phyloP scores from a whole-genome alignment of 30 jellyfish, hydroid and myxozoan species.

The Haliclystus octoradiatus region DNA sequence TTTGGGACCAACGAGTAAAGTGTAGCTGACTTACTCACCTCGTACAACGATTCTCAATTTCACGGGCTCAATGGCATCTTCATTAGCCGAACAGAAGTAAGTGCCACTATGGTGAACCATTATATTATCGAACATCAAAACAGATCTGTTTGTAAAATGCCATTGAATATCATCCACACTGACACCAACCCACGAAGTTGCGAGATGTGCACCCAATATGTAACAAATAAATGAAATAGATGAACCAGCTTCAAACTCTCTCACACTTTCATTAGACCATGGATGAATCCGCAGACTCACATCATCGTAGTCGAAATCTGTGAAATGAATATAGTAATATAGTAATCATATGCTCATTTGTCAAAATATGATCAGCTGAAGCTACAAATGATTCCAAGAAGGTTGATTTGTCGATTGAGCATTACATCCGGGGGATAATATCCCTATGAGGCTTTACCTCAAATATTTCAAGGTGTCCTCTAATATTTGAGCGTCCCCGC shows the following conservation, averaged over 20 bases:
- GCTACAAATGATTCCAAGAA: no score
- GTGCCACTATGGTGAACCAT: background rate
- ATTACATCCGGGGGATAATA: no score
- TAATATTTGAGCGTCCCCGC: no score
- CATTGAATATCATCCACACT: background rate
- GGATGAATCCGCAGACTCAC: background rate
- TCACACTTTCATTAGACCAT: background rate
- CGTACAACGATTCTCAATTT: background rate
- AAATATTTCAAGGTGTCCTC: no score
- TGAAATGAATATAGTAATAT: no score
- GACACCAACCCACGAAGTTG: background rate
- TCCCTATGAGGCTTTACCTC: no score
- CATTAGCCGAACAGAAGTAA: background rate
- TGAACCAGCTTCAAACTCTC: background rate
- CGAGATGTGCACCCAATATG: background rate
- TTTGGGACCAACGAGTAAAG: no score
- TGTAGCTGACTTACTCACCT: no score
- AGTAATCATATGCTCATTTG: no score
- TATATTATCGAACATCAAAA: no score
- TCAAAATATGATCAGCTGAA: no score
- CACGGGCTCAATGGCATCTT: background rate
- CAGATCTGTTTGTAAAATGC: background rate
- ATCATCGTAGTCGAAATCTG: background rate
- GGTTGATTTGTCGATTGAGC: no score
- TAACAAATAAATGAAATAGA: background rate